phyloP scores from a whole-genome alignment of 35 echinoderm and acorn worm species.

The Acanthaster planci region DNA sequence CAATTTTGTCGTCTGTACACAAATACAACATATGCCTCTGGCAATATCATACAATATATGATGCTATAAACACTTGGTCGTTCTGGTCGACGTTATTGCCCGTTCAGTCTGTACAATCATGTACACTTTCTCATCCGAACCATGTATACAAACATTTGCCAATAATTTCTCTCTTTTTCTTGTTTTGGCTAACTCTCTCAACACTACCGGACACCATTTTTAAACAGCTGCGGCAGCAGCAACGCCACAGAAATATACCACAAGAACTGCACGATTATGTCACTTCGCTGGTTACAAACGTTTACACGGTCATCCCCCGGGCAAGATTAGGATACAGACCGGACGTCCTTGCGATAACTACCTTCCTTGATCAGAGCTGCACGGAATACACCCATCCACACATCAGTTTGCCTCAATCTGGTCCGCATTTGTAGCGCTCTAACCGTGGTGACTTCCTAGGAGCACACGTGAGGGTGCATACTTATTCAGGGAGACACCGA shows the following conservation, averaged over 20 bases:
- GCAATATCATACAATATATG: constrained; percentile 17
- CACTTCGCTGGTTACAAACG: background rate
- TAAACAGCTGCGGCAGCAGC: background rate
- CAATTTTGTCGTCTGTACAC: constrained; percentile 8
- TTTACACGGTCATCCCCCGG: constrained; percentile 1
- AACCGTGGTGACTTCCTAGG: too few relatives aligned
- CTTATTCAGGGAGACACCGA: too few relatives aligned
- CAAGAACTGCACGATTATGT: constrained; percentile 1
- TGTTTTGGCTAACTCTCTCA: background rate
- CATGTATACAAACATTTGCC: constrained; percentile 33
- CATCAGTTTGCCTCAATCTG: too few relatives aligned
- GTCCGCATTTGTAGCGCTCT: too few relatives aligned
- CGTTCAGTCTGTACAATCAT: background rate
- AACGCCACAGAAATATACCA: background rate
- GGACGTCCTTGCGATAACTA: too few relatives aligned
- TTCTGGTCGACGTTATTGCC: background rate
- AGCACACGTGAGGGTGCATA: too few relatives aligned
- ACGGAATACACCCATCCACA: too few relatives aligned
- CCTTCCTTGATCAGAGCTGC: too few relatives aligned
- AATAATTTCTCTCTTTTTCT: background rate
- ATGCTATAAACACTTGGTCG: background rate
- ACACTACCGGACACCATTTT: background rate
- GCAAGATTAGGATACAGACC: constrained; percentile 11
- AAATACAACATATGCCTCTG: background rate
- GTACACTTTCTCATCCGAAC: constrained; percentile 9